Evolutionary conservation across 1,140 invertebrate genomes (phyloP), one percentile per base, ranked within the genome.

Genomic region (Mactra quadrangularis): DNA sequence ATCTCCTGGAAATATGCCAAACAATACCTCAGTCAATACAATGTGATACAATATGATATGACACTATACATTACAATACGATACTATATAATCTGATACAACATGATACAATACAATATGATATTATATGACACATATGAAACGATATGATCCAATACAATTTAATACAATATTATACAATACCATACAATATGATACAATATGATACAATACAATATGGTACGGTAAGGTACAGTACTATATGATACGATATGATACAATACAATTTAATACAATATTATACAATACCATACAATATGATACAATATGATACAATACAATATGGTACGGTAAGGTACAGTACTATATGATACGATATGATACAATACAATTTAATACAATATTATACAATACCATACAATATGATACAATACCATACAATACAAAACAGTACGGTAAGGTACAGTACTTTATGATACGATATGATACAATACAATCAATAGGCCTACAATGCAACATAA

Each of bases 1-100:
- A 86, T 27, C 79, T 76, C 75, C 84, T 87, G 47, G 9, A 84
- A 86, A 64, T 31, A 1, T 71, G 25, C 4, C 7, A 64, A 52
- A n/a, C 9, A 50, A 50, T n/a, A 53, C 6, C 45, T 47, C 9
- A 38, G 22, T 29, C 17, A 47, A 47, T 47, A 7, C 41, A 47
- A 47, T 47, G 41, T 17, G 7, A 9, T 7, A 47, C 7, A 47
- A 7, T 47, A 17, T 9, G 17, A 47, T 47, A 47, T 47, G 41
- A 17, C 7, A 47, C 7, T 17, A 47, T 17, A 9, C 41, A 47
- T 47, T 47, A 47, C 17, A 9, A 17, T 47, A 47, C 17, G 41
- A 9, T n/a, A n/a, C n/a, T n/a, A n/a, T n/a, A n/a, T n/a, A n/a
- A n/a, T n/a, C n/a, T n/a, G n/a, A n/a, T n/a, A n/a, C n/a, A n/a